phyloP scores from a whole-genome alignment of 2,888 invertebrate species.

The Xanthorhoe designata region DNA sequence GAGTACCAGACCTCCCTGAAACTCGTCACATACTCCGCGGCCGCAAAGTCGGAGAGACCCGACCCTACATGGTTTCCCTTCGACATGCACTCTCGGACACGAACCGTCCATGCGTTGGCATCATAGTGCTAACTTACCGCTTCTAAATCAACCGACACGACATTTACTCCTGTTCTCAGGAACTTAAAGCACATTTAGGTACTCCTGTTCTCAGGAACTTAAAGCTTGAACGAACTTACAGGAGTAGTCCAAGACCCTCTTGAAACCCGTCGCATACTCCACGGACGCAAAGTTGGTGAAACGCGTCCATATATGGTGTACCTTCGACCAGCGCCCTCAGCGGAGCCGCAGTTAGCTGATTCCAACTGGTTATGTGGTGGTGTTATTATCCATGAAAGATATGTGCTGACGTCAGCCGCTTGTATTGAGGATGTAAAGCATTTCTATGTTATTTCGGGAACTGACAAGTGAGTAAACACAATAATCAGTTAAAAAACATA shows the following conservation, averaged over 20 bases:
- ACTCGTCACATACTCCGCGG: constrained; percentile 64
- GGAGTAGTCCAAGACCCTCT: constrained; percentile 23
- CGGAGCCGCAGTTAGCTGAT: constrained; percentile 33
- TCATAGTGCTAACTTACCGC: not conserved
- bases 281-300: constrained; percentile 57
- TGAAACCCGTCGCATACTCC: constrained; percentile 58
- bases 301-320: constrained; percentile 76
- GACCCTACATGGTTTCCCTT: constrained; percentile 75
- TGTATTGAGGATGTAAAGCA: constrained; percentile 73
- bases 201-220: too few species aligned
- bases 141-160: not conserved
- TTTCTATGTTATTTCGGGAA: constrained; percentile 73
- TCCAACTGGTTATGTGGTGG: constrained; percentile 73
- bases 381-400: constrained; percentile 65
- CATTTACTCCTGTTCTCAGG: not conserved
- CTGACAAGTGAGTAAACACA: constrained; percentile 55
- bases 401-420: constrained; percentile 73
- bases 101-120: constrained; percentile 56
- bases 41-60: constrained; percentile 56
- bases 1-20: constrained; percentile 24
- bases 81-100: constrained; percentile 50
- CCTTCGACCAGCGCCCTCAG: constrained; percentile 54
- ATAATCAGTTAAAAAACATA: not conserved
- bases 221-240: constrained; percentile 4
- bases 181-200: too few species aligned